Evolutionary conservation across 2,888 invertebrate genomes (phyloP), one percentile per base, ranked within the genome.

Genomic region (Hirtodrosophila confusa): DNA sequence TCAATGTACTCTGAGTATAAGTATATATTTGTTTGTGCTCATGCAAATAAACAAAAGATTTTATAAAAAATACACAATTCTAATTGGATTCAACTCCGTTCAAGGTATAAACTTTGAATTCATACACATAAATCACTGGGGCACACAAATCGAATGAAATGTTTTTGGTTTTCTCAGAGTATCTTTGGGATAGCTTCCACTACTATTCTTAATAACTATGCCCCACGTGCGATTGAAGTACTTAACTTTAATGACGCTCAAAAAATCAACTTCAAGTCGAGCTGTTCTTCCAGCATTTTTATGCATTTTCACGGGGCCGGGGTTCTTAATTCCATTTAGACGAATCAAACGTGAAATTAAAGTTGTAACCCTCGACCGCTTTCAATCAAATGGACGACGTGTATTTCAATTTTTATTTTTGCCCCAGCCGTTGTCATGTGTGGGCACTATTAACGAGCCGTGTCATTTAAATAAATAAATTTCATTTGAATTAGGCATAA

Each of bases 321-420:
- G 39, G 39, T 43, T 27, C 37, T 62, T 49, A 43, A 33, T 41
- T 48, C 43, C 60, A 43, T 63, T 55, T 58, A 47, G 45, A 44
- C 29, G 69, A 53, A 41, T 48, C 64, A 67, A 57, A 80, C 85
- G 80, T 80, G 85, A 68, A 68, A 77, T 51, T 70, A 53, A 48
- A 63, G 29, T 54, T 41, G 12, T 27, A 31, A 41, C 39, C 53
- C 31, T 17, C 49, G 9, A 51, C 10, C 51, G 73, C 51, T 55
- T 51, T 66, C 40, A 55, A 74, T 65, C 65, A 61, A 62, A 57
- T 56, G 37, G 48, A 37, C 64, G 55, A 78, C 86, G 76, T 86
- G 76, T 63, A 60, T 62, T 78, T 84, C 60, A 58, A 65, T 63
- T 71, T 84, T 80, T 64, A 78, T 82, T 56, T 55, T 35, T 29